Evolutionary conservation across 1,140 invertebrate species (phyloP).

Genomic region (Marisa cornuarietis): DNA sequence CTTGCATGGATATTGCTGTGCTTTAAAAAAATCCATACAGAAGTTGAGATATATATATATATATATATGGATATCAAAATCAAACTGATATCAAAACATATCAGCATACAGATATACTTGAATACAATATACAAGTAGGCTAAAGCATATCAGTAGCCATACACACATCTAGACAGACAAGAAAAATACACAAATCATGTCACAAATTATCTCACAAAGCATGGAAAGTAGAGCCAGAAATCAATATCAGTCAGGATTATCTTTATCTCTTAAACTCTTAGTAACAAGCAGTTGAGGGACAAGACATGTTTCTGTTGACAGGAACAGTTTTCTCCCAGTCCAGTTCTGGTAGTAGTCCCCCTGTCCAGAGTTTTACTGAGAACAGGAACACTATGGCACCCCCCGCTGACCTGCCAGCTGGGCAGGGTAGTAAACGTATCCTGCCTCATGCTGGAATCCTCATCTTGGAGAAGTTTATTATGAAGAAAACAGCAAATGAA

Average conservation of each 20-base stretch:
- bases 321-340: constrained; percentile 56
- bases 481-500: constrained; percentile 50
- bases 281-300: not conserved
- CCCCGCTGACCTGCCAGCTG: not conserved
- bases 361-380: constrained; percentile 44
- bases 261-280: too few relatives aligned
- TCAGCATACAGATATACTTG: not conserved
- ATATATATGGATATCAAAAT: too few relatives aligned
- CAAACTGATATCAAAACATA: not conserved
- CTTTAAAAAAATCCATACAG: too few relatives aligned
- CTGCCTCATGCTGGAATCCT: constrained; percentile 56
- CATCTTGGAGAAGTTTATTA: constrained; percentile 61
- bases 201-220: too few relatives aligned
- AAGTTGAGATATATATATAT: too few relatives aligned
- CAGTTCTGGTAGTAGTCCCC: constrained; percentile 48
- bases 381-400: constrained; percentile 31
- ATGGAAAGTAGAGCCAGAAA: too few relatives aligned
- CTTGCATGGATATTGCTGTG: too few relatives aligned
- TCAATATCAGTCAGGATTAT: too few relatives aligned
- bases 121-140: too few relatives aligned
- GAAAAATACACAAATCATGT: too few relatives aligned
- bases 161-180: too few relatives aligned
- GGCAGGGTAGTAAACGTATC: constrained; percentile 49
- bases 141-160: too few relatives aligned
- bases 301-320: constrained; percentile 17